Conservation (phyloP, 2,888 invertebrate genomes). For the Athalia cordata region DNA sequence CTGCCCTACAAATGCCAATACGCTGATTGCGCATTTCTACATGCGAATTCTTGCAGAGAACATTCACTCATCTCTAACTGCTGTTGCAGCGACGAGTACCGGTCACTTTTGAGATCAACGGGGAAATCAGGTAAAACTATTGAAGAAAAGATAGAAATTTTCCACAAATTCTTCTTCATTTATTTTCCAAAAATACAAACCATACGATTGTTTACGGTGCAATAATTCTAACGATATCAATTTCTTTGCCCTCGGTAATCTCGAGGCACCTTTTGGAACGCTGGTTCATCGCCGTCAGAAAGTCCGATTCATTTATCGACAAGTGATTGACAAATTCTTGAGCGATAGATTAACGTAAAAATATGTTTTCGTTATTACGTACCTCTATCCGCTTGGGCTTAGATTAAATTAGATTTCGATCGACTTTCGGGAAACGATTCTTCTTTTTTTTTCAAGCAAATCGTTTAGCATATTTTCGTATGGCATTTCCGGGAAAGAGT, state of each 20-base stretch:
- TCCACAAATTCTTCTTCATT: not conserved
- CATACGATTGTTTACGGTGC: too few relatives aligned
- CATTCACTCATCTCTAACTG: slow-evolving; percentile 83
- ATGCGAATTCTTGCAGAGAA: slow-evolving; percentile 85
- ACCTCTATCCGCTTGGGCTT: too few relatives aligned
- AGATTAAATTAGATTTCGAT: too few relatives aligned
- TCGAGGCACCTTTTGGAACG: not conserved
- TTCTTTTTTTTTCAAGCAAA: too few relatives aligned
- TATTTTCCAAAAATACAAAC: not conserved
- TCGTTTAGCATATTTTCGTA: too few relatives aligned
- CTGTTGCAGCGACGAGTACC: slow-evolving; percentile 79
- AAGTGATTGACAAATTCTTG: too few relatives aligned
- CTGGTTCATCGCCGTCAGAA: not conserved
- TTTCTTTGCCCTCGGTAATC: not conserved
- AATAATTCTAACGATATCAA: not conserved
- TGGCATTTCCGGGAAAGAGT: too few relatives aligned
- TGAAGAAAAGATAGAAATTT: not conserved
- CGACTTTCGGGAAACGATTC: too few relatives aligned
- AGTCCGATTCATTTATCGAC: not conserved
- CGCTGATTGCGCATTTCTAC: slow-evolving; percentile 82
- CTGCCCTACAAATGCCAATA: slow-evolving; percentile 79
- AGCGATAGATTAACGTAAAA: too few relatives aligned
- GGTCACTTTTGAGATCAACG: slow-evolving; percentile 52
- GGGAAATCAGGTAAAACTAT: slow-evolving; percentile 11
- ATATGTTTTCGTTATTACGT: too few relatives aligned